Evolutionary conservation across 2,797 vertebrate genomes (phyloP), one percentile per base, ranked within the genome.

Genomic region (Silurus aristotelis): DNA sequence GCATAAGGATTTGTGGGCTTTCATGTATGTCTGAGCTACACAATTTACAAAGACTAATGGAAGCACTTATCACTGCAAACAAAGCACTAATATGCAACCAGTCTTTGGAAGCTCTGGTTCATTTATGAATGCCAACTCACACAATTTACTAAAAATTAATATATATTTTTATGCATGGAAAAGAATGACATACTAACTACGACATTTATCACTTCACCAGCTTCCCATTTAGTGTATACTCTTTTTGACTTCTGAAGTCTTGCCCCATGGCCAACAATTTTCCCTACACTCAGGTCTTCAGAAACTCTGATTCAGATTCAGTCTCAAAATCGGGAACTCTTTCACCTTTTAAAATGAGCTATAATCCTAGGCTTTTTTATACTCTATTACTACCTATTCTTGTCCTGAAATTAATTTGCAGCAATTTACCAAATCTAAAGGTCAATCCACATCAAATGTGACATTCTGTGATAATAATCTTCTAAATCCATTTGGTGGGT

Each of bases 41-140:
- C 66, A 46, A 66, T 43, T 72, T 82, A 63, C 67, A 66, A 56
- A 52, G 56, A 52, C 63, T 86, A 73, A 83, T 83, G 85, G 70
- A 83, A 52, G 55, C 48, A 75, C 73, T 76, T 58, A 56, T 72
- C 66, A 83, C 75, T 86, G 46, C 61, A 79, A 78, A 86, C 85
- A 79, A 79, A 55, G 71, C 79, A 80, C 77, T 80, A 80, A 80
- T 80, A 60, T 64, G 77, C 60, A 64, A 63, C 38, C 58, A 72
- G 43, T 73, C n/a, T 58, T 3, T 17, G 20, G 14, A 25, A 76
- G n/a, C 66, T 27, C 31, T 12, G 27, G 31, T 25, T 72, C 58
- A 80, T 71, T 63, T 80, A 13, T 85, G 38, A 71, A 79, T 20
- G 63, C 20, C 38, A 79, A 25, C 43, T 79, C 58, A 17, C 22